Evolutionary conservation across 2,797 vertebrate genomes (phyloP).

Genomic region (Harpagifer antarcticus): DNA sequence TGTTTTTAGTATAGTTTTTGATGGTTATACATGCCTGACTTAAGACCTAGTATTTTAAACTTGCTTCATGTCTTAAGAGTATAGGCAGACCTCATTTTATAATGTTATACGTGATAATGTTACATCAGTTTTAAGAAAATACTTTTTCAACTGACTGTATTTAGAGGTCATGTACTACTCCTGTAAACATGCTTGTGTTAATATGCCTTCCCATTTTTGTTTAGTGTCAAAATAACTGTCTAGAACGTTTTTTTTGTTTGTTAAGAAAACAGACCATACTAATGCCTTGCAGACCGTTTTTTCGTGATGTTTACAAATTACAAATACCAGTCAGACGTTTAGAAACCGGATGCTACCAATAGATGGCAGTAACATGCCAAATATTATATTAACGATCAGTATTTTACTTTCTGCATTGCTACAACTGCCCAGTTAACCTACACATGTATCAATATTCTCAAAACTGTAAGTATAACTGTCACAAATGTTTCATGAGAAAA

Average conservation of each 20-base stretch:
- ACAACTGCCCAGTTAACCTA: no score
- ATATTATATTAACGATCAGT: neutral
- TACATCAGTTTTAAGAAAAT: no score
- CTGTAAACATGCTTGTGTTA: neutral
- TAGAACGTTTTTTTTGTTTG: no score
- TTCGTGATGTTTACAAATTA: accelerated
- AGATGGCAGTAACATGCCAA: constrained; percentile 52
- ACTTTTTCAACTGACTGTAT: neutral
- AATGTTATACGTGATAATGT: no score
- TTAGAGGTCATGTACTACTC: neutral
- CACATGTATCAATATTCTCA: no score
- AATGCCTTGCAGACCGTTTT: neutral
- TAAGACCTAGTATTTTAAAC: no score
- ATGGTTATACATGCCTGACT: neutral
- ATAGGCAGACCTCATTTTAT: neutral
- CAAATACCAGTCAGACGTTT: neutral
- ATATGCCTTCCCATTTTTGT: neutral
- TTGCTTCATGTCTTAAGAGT: neutral
- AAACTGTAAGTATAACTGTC: no score
- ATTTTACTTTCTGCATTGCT: neutral
- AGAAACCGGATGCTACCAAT: constrained; percentile 15
- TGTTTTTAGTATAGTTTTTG: neutral
- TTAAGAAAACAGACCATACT: neutral
- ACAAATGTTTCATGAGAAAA: no score
- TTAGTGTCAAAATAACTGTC: no score